Evolutionary conservation across 2,888 invertebrate species (phyloP).

Genomic region (Emmelina monodactyla): DNA sequence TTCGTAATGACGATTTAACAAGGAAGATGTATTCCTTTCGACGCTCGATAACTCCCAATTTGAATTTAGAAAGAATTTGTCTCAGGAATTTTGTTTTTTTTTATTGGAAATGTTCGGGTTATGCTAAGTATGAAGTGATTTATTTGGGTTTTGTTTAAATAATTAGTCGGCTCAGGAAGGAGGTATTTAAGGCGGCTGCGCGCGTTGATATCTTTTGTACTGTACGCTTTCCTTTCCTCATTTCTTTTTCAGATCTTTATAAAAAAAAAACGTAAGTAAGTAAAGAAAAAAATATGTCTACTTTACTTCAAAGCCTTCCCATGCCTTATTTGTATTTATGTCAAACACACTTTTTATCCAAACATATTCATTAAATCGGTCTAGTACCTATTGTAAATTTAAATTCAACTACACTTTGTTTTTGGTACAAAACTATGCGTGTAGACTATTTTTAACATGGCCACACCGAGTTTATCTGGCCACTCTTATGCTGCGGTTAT

Average conservation of each 20-base stretch:
- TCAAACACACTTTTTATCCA: too few relatives aligned
- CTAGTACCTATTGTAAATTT: too few relatives aligned
- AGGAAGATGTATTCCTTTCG: constrained; percentile 62
- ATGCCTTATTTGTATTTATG: too few relatives aligned
- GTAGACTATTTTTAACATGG: constrained; percentile 65
- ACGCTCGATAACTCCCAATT: constrained; percentile 53
- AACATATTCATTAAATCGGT: too few relatives aligned
- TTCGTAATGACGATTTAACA: constrained; percentile 66
- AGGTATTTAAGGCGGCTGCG: too few relatives aligned
- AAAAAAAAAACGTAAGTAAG: too few relatives aligned
- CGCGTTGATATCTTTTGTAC: background rate
- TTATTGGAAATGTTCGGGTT: constrained; percentile 32
- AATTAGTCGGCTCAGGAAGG: background rate
- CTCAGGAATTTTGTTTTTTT: constrained; percentile 35
- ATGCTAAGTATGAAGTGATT: constrained; percentile 10
- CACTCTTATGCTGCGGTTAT: constrained; percentile 58
- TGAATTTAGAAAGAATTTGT: constrained; percentile 46
- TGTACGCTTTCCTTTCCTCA: constrained; percentile 11
- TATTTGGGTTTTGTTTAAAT: background rate
- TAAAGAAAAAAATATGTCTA: too few relatives aligned
- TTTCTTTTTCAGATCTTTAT: too few relatives aligned
- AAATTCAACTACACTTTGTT: too few relatives aligned
- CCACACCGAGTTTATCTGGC: constrained; percentile 62
- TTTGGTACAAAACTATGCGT: constrained; percentile 60
- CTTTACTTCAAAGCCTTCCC: too few relatives aligned